Evolutionary conservation across 92 coral and sea anemone genomes (phyloP), one percentile per base, ranked within the genome.

Genomic region (Pocillopora grandis): DNA sequence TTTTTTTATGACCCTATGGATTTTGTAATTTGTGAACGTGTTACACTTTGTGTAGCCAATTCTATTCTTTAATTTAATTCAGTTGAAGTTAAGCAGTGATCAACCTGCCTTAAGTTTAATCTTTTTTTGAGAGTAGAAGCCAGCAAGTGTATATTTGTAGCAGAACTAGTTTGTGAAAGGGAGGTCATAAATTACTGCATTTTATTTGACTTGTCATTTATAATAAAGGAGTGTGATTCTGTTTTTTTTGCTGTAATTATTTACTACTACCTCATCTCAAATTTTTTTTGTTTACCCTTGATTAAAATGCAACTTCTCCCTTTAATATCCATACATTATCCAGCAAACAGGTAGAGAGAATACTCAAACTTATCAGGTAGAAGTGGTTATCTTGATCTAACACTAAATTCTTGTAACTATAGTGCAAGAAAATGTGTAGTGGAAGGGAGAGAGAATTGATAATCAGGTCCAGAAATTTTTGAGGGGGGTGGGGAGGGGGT

Each of bases 191-290:
- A 19, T 69, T 15, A 37, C 70, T 59, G 21, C 68, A 81, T 81
- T 81, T 69, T 80, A 60, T 58, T 58, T 81, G 68, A 58, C 49
- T 10, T 71, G 61, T 71, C 58, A 81, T 71, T 81, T 81, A 71
- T 71, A 71, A 81, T 81, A 71, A 81, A 81, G 58, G n/a, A 81
- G 69, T 33, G 58, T 9, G 18, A 52, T 52, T 55, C 31, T 79
- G 74, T 79, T 65, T 60, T 21, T 20, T 49, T 20, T 66, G 35
- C 37, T 36, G 15, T 78, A 31, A 12, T n/a, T 16, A 18, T 33
- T 36, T 35, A 69, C 27, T 31, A 19, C 55, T 1, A 70, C n/a
- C 75, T 70, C 18, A 68, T 68, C 18, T 67, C 35, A 1, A 67
- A 62, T 62, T 15, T 16, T 0, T 62, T 20, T 62, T 18, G 18